Conservation (phyloP, 2,888 invertebrate species). For the Tolmerus cingulatus region DNA sequence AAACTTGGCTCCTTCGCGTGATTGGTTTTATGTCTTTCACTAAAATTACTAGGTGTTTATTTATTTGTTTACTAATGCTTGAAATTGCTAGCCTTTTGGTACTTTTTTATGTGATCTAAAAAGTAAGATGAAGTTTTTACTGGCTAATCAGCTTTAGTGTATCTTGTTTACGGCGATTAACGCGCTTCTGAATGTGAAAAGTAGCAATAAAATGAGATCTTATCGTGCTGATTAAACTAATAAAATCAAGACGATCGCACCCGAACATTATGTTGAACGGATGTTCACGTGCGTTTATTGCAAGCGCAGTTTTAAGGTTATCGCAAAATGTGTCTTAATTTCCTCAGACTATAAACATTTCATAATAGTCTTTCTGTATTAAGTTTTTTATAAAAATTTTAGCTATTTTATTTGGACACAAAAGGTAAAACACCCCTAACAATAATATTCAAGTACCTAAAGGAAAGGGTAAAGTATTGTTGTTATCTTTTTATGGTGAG, state of each 20-base stretch:
- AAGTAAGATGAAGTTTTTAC: background rate
- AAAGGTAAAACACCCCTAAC: background rate
- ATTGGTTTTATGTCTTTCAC: background rate
- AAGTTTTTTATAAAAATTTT: background rate
- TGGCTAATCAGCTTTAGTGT: background rate
- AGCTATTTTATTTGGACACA: too few species aligned
- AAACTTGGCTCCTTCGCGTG: background rate
- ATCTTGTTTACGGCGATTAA: background rate
- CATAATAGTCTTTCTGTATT: background rate
- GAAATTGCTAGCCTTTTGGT: background rate
- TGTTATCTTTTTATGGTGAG: too few species aligned
- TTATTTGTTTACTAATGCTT: background rate
- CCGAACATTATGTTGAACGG: background rate
- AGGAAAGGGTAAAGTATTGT: too few species aligned
- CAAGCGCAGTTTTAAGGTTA: background rate
- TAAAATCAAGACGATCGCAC: background rate
- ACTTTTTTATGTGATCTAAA: background rate
- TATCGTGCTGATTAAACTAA: background rate
- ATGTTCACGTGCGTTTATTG: background rate
- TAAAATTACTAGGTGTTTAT: background rate
- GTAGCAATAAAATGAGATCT: background rate
- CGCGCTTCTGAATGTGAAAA: background rate
- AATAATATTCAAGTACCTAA: too few species aligned
- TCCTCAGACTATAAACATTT: background rate
- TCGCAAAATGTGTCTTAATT: background rate